Conservation (phyloP, 2,113 vertebrate species). For the Megaleporinus macrocephalus region DNA sequence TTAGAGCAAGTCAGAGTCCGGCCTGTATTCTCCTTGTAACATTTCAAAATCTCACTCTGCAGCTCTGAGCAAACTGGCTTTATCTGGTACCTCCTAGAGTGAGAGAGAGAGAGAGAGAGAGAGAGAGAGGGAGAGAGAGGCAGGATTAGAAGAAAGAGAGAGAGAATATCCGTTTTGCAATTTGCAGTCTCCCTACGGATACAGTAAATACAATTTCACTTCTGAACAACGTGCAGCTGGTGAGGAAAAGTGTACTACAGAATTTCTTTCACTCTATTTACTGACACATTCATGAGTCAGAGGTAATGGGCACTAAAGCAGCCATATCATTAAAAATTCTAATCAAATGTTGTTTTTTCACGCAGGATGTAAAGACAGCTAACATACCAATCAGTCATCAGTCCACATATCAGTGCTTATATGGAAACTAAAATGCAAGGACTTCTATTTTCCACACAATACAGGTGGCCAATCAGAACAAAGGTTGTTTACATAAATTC, state of each 20-base stretch:
- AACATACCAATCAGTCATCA: too few relatives aligned
- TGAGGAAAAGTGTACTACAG: background rate
- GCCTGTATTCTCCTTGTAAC: slow-evolving; percentile 84
- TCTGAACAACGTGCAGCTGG: background rate
- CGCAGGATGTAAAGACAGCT: too few relatives aligned
- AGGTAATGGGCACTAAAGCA: too few relatives aligned
- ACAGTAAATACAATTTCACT: background rate
- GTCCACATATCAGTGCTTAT: background rate
- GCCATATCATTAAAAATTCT: too few relatives aligned
- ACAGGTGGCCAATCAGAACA: background rate
- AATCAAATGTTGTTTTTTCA: too few relatives aligned
- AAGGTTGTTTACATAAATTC: too few relatives aligned
- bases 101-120: slow-evolving; percentile 3
- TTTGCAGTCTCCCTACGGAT: background rate
- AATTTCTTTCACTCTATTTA: too few relatives aligned
- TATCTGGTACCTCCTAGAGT: slow-evolving; percentile 77
- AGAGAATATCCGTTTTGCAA: background rate
- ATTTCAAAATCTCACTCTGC: slow-evolving; percentile 88
- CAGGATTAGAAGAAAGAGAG: background rate
- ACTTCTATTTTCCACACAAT: background rate
- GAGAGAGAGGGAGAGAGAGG: background rate
- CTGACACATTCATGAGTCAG: too few relatives aligned
- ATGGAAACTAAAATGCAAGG: background rate
- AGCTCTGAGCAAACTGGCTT: slow-evolving; percentile 87
- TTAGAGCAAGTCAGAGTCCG: slow-evolving; percentile 88